Base-by-base conservation (phyloP, 2,888 invertebrate genomes). In the Eledone cirrhosa region DNA sequence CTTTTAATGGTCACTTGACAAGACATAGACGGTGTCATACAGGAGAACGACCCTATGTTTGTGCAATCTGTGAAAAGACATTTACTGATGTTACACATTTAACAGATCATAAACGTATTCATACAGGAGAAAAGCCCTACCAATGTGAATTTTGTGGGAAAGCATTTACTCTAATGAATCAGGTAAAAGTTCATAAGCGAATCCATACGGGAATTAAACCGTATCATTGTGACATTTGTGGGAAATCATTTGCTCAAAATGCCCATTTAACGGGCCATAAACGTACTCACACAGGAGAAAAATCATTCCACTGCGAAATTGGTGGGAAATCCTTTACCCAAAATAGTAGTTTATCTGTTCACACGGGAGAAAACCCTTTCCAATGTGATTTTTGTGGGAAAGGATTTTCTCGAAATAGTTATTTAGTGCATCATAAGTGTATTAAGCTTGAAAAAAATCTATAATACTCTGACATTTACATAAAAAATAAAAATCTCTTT, bases 41-140 rank as follows among this genome's bases (percentile, higher is more conserved):
- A 2, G 74, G 74, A 47, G 67, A 67, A 31, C 29, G 33, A n/a
- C 74, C 74, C 22, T 74, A 33, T 5, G 11, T 16, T 8, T 74
- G 74, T 74, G 24, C 29, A 3, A 19, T 47, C 5, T 74, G 74
- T 47, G 74, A 24, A 33, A 29, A 41, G 19, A 14, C 31, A 74
- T 74, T 74, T 19, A 22, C 74, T 22, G 47, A 24, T 33, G 47
- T 24, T 19, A 74, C 31, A 5, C 47, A 24, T 22, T 29, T 74
- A 19, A 16, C 29, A 14, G 41, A 33, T 47, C 74, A 74, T 47
- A 29, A 33, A 5, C 22, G 74, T 14, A 74, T 41, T 11, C 74
- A 74, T 14, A 74, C 74, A 29, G 74, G 74, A 19, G 74, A 74
- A 41, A 74, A 74, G 41, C 74, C 74, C 2, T 74, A 74, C 47